A percentile compares a stretch with the other conserved stretches of the same genome.
These are phyloP conservation scores for Pterocles gutturalis DNA, from an alignment of 2,113 vertebrate genomes.

Conservation along the genomic window DNA sequence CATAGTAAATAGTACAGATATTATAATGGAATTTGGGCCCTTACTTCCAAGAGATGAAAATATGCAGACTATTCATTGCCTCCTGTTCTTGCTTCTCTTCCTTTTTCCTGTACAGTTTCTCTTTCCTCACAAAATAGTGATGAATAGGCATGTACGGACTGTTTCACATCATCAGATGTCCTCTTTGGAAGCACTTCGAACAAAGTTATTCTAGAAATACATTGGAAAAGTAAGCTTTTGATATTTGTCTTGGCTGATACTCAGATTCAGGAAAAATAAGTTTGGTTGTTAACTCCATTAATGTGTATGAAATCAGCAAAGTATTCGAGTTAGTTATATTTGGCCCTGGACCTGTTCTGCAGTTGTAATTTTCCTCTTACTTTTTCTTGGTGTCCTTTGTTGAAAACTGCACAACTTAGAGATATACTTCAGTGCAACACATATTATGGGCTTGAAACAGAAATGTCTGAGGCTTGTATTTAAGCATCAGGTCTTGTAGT, in stretches of 20 bases:
- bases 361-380: not conserved
- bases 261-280: not conserved
- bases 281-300: not conserved
- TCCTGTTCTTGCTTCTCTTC: not conserved
- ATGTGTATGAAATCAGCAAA: not conserved
- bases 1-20: not conserved
- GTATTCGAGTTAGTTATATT: not conserved
- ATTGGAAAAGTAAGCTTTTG: conserved; percentile 5
- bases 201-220: not conserved
- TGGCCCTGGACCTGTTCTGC: not conserved
- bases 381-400: conserved; percentile 21
- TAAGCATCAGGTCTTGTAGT: not conserved
- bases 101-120: not conserved
- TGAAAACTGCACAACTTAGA: not conserved
- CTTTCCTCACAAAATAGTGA: not conserved
- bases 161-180: not conserved
- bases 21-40: not conserved
- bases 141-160: not conserved
- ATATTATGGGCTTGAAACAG: not conserved
- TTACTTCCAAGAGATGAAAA: not conserved
- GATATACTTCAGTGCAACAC: not conserved
- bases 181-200: not conserved
- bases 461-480: not conserved
- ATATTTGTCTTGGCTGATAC: conserved; percentile 19
- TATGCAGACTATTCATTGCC: not conserved